phyloP scores from a whole-genome alignment of 2,113 vertebrate genomes.

The Piaya cayana region DNA sequence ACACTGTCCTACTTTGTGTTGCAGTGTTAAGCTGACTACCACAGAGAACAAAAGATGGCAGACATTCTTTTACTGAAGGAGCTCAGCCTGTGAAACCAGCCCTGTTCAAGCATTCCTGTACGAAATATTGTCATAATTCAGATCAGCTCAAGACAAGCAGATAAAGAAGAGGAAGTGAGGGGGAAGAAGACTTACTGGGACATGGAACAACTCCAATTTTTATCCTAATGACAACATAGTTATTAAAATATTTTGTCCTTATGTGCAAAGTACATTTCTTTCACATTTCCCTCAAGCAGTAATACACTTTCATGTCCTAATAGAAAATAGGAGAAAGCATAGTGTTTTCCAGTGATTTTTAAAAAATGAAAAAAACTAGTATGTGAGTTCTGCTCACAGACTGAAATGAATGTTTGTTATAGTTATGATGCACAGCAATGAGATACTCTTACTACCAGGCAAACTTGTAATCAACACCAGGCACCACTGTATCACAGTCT shows the following conservation, averaged over 20 bases:
- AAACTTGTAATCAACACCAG: not conserved
- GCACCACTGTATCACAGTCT: not conserved
- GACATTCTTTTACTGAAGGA: not conserved
- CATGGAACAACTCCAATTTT: not conserved
- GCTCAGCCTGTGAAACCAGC: not conserved
- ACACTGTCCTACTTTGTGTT: not conserved
- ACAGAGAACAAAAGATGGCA: not conserved
- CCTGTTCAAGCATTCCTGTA: not conserved
- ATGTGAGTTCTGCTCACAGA: not conserved
- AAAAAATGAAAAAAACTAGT: not conserved
- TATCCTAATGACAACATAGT: not conserved
- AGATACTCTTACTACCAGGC: not conserved
- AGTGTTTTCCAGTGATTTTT: not conserved
- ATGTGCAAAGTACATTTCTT: not conserved
- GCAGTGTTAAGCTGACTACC: not conserved
- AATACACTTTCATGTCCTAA: not conserved
- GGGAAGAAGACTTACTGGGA: accelerated
- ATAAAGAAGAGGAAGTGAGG: not conserved
- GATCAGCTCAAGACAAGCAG: not conserved
- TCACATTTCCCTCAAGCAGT: not conserved
- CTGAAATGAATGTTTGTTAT: not conserved
- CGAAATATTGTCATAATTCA: not conserved
- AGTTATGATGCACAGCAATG: not conserved
- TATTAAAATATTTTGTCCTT: not conserved
- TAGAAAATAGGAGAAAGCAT: not conserved